Evolutionary conservation across 1,140 invertebrate species (phyloP), one percentile per base, ranked within the genome.

Genomic region (Ooceraea biroi): DNA sequence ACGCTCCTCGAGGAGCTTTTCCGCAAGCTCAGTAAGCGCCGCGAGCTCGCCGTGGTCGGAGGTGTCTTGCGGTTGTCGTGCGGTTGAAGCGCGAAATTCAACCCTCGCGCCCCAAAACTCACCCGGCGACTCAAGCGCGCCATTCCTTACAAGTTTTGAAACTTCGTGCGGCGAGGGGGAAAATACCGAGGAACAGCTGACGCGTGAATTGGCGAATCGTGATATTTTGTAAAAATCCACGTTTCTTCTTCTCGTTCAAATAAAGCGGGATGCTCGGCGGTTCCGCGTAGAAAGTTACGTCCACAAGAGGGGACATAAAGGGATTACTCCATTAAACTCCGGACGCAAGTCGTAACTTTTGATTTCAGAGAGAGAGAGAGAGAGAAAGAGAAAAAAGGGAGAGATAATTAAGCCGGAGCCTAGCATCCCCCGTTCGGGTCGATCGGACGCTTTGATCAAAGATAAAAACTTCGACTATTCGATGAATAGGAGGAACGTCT

Each of bases 1-100:
- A 80, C 76, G 60, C 61, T 80, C 65, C 72, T 85, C 80, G 88
- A 88, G 77, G 71, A 78, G 73, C 83, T 85, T 69, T 73, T 71
- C 65, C 72, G 76, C 77, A 88, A 85, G 89, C 86, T 94, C 92
- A 94, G 93, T 94, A 89, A 88, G 92, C 91, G 91, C 91, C 88
- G 91, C 90, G 90, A 92, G 86, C 91, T 91, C 86, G 89, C 87
- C 85, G 87, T 83, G 78, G 88, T 55, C 86, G 90, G 87, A 89
- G 84, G 87, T 58, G 46, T 77, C 68, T 80, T 83, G 83, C 60
- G 83, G 72, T 27, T 69, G 66, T 68, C n/a, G 50, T 17, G 22
- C 57, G 61, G 36, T 52, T 41, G 14, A 55, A 61, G 22, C n/a
- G 46, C 65, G 14, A 65, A 52, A 22, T 50, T 41, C 44, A 5